Evolutionary conservation across 2,888 invertebrate species (phyloP).

Genomic region (Scelioninae gen. 1): DNA sequence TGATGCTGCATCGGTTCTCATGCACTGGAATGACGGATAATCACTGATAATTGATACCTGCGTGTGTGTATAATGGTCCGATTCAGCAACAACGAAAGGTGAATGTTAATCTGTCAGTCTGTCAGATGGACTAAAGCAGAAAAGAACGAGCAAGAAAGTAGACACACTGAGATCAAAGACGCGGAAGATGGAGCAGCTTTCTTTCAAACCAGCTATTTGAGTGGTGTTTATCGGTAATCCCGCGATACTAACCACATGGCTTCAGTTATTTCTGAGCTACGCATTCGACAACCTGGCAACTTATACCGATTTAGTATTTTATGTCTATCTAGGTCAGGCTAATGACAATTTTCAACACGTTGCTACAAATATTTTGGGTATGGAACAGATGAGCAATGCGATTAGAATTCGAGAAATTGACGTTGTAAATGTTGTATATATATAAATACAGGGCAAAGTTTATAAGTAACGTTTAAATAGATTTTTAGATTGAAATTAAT

Average conservation of each 20-base stretch:
- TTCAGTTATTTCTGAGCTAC: conserved; percentile 78
- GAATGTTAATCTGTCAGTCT: conserved; percentile 64
- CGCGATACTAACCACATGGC: conserved; percentile 82
- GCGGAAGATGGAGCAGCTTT: conserved; percentile 63
- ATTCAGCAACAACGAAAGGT: conserved; percentile 52
- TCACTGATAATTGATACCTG: conserved; percentile 52
- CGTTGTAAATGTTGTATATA: too few relatives aligned
- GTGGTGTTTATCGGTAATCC: conserved; percentile 78
- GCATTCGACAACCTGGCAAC: conserved; percentile 65
- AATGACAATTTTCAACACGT: conserved; percentile 53
- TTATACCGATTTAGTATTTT: conserved; percentile 73
- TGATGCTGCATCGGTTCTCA: conserved; percentile 25
- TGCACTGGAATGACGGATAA: conserved; percentile 28
- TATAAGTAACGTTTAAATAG: too few relatives aligned
- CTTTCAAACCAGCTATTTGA: conserved; percentile 65
- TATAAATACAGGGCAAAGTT: too few relatives aligned
- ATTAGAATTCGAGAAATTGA: too few relatives aligned
- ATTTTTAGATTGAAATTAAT: too few relatives aligned
- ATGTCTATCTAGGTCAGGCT: conserved; percentile 49
- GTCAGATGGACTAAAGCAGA: conserved; percentile 54
- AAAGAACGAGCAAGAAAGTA: conserved; percentile 61
- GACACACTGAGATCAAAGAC: conserved; percentile 68
- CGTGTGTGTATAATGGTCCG: conserved; percentile 36
- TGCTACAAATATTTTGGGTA: conserved; percentile 4
- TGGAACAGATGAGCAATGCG: not conserved